phyloP scores from a whole-genome alignment of 2,797 vertebrate genomes.

The Phyllotis vaccarum region DNA sequence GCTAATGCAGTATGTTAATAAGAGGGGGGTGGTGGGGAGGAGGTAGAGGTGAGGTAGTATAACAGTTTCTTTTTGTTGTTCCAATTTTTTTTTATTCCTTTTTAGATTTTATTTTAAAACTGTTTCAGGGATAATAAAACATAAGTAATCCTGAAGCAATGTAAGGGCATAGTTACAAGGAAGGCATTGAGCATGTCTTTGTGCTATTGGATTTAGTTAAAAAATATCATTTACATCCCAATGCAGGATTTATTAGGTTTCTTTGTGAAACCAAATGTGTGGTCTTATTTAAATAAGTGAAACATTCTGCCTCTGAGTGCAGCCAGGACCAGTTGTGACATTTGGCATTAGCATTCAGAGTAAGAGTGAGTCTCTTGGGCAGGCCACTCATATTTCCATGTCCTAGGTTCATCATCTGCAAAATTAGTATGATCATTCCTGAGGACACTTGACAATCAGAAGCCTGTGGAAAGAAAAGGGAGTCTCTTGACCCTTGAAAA shows the following conservation, averaged over 20 bases:
- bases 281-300: constrained; percentile 33
- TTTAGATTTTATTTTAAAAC: constrained; percentile 38
- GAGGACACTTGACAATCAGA: constrained; percentile 65
- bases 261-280: constrained; percentile 2
- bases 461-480: neutral
- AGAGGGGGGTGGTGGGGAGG: neutral
- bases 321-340: neutral
- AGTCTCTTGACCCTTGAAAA: neutral
- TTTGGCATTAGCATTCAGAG: constrained; percentile 43
- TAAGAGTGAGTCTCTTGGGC: neutral
- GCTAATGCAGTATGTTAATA: neutral
- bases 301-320: neutral
- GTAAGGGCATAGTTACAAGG: neutral
- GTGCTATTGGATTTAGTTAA: neutral
- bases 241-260: neutral
- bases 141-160: neutral
- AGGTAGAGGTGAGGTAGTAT: too few relatives aligned
- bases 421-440: constrained; percentile 63
- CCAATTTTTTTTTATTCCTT: neutral
- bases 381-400: constrained; percentile 45
- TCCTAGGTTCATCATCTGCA: constrained; percentile 64
- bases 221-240: constrained; percentile 31
- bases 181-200: neutral
- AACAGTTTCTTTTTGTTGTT: neutral
- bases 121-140: neutral